These are phyloP conservation scores for Galerucella calmariensis DNA, from an alignment of 2,888 invertebrate genomes.

Conservation along the genomic window DNA sequence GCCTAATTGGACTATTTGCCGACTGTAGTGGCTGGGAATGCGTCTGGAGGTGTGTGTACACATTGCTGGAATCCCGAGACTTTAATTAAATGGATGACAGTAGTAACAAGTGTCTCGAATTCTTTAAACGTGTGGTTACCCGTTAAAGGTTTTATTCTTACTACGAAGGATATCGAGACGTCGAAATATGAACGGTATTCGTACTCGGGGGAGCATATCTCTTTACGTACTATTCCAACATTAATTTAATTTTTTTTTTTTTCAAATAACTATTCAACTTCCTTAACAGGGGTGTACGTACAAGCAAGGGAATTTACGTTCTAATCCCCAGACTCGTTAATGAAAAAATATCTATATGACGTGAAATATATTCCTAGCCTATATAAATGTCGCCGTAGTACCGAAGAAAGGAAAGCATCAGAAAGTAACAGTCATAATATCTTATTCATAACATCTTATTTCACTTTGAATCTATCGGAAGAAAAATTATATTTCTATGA, in stretches of 20 bases:
- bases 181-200: conserved; percentile 19
- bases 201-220: conserved; percentile 26
- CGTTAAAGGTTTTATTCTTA: conserved; percentile 26
- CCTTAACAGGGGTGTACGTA: neutral
- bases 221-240: conserved; percentile 13
- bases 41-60: conserved; percentile 53
- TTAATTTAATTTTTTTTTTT: conserved; percentile 18
- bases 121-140: conserved; percentile 33
- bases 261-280: neutral
- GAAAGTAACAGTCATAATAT: no score
- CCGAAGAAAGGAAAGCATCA: no score
- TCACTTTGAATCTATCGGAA: no score
- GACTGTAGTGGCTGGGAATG: conserved; percentile 53
- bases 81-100: conserved; percentile 39
- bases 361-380: no score
- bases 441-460: no score
- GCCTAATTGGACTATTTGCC: conserved; percentile 54
- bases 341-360: neutral
- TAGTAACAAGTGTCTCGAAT: conserved; percentile 40
- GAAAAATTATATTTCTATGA: no score
- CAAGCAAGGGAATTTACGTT: neutral
- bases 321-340: neutral
- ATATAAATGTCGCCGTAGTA: no score
- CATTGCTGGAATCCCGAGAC: conserved; percentile 49
- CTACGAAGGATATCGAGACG: conserved; percentile 21